These are phyloP conservation scores for Eutrigla gurnardus DNA, from an alignment of 2,797 vertebrate species.

Conservation along the genomic window DNA sequence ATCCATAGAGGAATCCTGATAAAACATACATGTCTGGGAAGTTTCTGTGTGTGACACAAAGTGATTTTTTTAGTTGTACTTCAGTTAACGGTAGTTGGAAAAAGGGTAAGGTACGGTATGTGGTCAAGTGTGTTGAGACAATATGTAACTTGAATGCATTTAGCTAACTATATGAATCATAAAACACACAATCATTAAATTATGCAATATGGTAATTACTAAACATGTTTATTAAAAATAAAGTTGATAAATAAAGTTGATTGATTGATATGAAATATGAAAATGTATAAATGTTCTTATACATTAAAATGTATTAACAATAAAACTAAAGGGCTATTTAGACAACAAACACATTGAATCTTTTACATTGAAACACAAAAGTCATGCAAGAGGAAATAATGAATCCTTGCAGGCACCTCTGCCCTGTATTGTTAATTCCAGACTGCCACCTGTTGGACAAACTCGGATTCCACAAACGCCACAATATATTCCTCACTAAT, in stretches of 20 bases:
- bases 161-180: not conserved
- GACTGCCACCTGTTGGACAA: conserved; percentile 87
- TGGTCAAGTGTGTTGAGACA: not conserved
- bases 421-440: conserved; percentile 70
- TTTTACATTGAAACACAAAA: conserved; percentile 1
- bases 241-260: no score
- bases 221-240: no score
- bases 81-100: not conserved
- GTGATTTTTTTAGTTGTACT: no score
- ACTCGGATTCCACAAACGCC: conserved; percentile 35
- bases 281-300: no score
- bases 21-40: not conserved
- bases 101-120: no score
- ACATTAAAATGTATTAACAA: not conserved
- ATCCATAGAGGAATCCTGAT: not conserved
- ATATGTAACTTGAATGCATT: no score
- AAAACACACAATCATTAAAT: not conserved
- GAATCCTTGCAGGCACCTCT: conserved; percentile 1
- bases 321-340: not conserved
- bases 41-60: not conserved
- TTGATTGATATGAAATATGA: no score
- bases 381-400: not conserved
- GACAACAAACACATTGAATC: not conserved
- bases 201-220: not conserved
- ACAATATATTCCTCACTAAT: not conserved